A percentile compares a stretch with the other conserved stretches of the same genome.
These are phyloP conservation scores for Ranitomeya imitator DNA, from an alignment of 2,113 vertebrate genomes.

Conservation along the genomic window DNA sequence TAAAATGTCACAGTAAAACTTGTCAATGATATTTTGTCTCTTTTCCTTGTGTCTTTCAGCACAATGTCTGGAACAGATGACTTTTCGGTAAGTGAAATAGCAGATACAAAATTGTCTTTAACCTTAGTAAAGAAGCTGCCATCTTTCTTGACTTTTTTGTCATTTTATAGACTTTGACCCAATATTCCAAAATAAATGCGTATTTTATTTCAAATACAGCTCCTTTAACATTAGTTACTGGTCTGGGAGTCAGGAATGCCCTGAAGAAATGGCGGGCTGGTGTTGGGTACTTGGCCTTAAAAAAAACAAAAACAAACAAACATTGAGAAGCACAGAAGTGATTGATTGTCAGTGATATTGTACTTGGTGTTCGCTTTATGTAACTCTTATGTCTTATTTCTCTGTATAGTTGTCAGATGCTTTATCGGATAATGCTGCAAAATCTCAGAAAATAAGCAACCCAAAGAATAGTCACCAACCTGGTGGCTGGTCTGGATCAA, in stretches of 20 bases:
- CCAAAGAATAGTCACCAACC: constrained; percentile 70
- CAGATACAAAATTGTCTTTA: too few relatives aligned
- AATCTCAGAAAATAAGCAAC: constrained; percentile 74
- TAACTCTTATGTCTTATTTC: constrained; percentile 16
- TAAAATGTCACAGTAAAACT: background rate
- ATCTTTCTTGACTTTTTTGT: too few relatives aligned
- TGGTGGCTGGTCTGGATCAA: constrained; percentile 70
- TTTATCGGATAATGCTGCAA: constrained; percentile 76
- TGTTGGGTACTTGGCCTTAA: background rate
- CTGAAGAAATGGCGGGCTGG: background rate
- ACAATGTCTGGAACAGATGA: constrained; percentile 73
- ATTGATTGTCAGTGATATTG: background rate
- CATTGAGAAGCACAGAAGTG: background rate
- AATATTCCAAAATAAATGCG: too few relatives aligned
- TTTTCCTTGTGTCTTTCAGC: constrained; percentile 67
- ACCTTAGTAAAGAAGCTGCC: too few relatives aligned
- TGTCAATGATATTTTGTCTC: background rate
- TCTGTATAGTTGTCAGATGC: constrained; percentile 78
- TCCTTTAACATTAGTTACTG: too few relatives aligned
- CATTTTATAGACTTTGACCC: background rate
- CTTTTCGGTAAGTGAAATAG: constrained; percentile 68
- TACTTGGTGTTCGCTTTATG: background rate
- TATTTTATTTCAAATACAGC: too few relatives aligned
- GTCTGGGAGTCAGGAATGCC: too few relatives aligned
- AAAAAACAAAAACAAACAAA: too few relatives aligned